Percentiles rank a stretch among this genome's conserved stretches.
These are phyloP conservation scores for Entomobrya proxima DNA, from an alignment of 2,888 invertebrate genomes.

Conservation along the genomic window DNA sequence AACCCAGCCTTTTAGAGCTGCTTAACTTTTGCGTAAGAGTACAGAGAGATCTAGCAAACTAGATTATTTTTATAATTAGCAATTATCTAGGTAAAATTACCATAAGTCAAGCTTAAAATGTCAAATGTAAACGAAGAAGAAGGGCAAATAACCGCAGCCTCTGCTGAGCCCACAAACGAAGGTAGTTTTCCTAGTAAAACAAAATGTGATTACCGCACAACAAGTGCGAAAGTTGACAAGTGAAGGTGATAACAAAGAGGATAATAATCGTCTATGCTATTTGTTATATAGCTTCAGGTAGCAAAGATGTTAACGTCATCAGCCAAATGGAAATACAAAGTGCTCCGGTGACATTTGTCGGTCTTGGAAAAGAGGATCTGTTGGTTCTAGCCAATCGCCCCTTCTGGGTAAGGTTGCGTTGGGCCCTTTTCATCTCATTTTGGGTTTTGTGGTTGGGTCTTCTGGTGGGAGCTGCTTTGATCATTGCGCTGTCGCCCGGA, in stretches of 20 bases:
- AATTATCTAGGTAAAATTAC: no score
- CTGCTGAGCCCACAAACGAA: not conserved
- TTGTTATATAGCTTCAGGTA: not conserved
- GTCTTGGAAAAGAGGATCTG: conserved; percentile 48
- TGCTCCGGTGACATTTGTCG: conserved; percentile 25
- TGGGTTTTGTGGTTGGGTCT: conserved; percentile 42
- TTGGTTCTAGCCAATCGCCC: conserved; percentile 21
- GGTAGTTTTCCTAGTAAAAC: not conserved
- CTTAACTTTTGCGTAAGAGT: no score
- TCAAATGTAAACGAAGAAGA: not conserved
- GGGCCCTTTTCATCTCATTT: conserved; percentile 33
- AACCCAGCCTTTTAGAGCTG: no score
- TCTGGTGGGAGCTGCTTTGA: conserved; percentile 48
- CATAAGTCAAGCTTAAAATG: not conserved
- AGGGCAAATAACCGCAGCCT: not conserved
- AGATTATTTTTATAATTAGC: no score
- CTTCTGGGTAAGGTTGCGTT: conserved; percentile 43
- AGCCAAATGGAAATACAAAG: conserved; percentile 42
- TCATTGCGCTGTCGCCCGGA: conserved; percentile 44
- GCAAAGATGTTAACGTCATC: not conserved
- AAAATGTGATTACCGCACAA: not conserved
- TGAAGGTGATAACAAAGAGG: not conserved
- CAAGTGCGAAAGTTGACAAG: not conserved
- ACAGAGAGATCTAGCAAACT: no score
- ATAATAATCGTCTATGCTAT: no score